A percentile compares a stretch with the other conserved stretches of the same genome.
Evolutionary conservation across 2,113 vertebrate species (phyloP).

Genomic region (Eleginops maclovinus): DNA sequence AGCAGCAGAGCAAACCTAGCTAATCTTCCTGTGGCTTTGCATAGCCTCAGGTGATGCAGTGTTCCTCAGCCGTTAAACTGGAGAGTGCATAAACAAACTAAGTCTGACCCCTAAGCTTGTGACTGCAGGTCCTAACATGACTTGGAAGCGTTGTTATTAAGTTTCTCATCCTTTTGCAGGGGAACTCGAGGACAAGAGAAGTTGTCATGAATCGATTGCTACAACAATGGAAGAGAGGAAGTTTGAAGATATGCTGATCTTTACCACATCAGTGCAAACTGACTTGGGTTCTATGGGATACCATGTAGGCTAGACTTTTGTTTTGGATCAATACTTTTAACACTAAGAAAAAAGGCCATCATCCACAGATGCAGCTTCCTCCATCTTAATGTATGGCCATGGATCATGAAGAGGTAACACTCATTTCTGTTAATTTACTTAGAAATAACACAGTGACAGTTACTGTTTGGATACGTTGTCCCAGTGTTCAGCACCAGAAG

Average conservation of each 20-base stretch:
- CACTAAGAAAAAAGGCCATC: conserved; percentile 29
- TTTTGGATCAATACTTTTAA: conserved; percentile 13
- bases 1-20: conserved; percentile 13
- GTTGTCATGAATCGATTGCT: conserved; percentile 39
- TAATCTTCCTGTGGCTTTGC: conserved; percentile 55
- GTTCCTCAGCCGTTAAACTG: not conserved
- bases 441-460: not conserved
- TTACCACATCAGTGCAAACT: not conserved
- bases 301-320: conserved; percentile 19
- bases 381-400: conserved; percentile 57
- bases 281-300: not conserved
- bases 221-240: conserved; percentile 29
- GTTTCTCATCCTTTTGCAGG: conserved; percentile 47
- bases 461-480: not conserved
- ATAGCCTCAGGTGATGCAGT: conserved; percentile 48
- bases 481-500: not conserved
- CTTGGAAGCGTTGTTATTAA: conserved; percentile 45
- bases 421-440: not conserved
- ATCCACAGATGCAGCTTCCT: conserved; percentile 49
- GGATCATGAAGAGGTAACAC: conserved; percentile 75
- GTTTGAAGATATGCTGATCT: conserved; percentile 40
- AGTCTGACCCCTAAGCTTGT: conserved; percentile 20
- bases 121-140: conserved; percentile 21
- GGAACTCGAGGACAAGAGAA: not conserved
- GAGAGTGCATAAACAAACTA: not conserved